Evolutionary conservation across 2,888 invertebrate species (phyloP).

Genomic region (Archips xylosteana): DNA sequence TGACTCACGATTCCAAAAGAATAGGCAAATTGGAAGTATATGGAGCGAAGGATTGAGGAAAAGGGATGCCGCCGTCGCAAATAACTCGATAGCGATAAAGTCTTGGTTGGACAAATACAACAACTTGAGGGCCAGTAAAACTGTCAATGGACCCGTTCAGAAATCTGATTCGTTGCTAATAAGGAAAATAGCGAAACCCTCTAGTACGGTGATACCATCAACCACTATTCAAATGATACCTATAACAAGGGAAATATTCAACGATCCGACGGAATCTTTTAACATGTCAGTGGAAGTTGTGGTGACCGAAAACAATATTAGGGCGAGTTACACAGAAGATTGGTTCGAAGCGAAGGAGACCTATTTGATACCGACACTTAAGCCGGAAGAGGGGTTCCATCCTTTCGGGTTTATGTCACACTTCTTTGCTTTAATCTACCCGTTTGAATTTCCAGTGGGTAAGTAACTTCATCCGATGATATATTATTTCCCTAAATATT

Average conservation of each 20-base stretch:
- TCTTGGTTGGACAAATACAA: conserved; percentile 72
- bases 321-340: conserved; percentile 69
- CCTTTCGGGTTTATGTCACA: conserved; percentile 87
- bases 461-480: conserved; percentile 56
- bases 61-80: conserved; percentile 60
- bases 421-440: conserved; percentile 87
- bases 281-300: conserved; percentile 60
- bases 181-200: conserved; percentile 54
- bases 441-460: conserved; percentile 88
- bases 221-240: conserved; percentile 64
- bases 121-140: conserved; percentile 61
- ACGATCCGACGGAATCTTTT: conserved; percentile 51
- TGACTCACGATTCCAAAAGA: conserved; percentile 54
- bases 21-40: conserved; percentile 52
- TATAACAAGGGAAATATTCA: conserved; percentile 71
- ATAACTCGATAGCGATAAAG: conserved; percentile 60
- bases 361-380: conserved; percentile 82
- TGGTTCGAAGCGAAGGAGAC: conserved; percentile 75
- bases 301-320: conserved; percentile 66
- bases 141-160: conserved; percentile 61
- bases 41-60: conserved; percentile 59
- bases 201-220: conserved; percentile 44
- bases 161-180: conserved; percentile 57
- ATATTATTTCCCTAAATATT: conserved; percentile 19
- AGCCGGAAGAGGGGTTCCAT: conserved; percentile 86